Percentiles rank a stretch among this genome's conserved stretches.
These are phyloP conservation scores for Neopelma chrysocephalum DNA, from an alignment of 2,797 vertebrate genomes.

Conservation along the genomic window DNA sequence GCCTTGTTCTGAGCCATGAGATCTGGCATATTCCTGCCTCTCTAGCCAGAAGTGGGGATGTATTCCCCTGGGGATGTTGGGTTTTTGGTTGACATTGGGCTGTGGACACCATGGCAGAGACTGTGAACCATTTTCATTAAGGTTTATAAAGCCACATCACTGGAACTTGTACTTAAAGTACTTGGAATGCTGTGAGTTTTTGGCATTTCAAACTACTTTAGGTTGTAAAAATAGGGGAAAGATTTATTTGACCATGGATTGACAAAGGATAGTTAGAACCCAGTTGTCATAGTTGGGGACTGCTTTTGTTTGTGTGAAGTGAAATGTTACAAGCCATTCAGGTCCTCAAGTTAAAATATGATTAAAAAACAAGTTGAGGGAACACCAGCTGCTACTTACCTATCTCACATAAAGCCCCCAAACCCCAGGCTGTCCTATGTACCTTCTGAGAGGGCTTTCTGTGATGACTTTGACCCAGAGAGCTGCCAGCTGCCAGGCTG, in stretches of 20 bases:
- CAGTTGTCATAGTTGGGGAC: background rate
- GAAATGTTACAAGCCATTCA: background rate
- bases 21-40: background rate
- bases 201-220: background rate
- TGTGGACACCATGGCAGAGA: background rate
- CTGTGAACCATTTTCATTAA: background rate
- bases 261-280: background rate
- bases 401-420: background rate
- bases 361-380: background rate
- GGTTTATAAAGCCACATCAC: background rate
- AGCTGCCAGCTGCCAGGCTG: background rate
- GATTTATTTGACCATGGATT: background rate
- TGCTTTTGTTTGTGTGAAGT: background rate
- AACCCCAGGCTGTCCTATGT: background rate
- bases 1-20: background rate
- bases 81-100: background rate
- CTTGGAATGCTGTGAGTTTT: background rate
- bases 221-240: background rate
- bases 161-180: background rate
- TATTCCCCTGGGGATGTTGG: background rate
- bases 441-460: background rate
- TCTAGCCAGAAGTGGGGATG: background rate
- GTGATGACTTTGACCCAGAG: background rate
- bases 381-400: background rate
- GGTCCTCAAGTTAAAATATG: background rate